Conservation (phyloP, 2,888 invertebrate species). For the Plagiodera versicolora region DNA sequence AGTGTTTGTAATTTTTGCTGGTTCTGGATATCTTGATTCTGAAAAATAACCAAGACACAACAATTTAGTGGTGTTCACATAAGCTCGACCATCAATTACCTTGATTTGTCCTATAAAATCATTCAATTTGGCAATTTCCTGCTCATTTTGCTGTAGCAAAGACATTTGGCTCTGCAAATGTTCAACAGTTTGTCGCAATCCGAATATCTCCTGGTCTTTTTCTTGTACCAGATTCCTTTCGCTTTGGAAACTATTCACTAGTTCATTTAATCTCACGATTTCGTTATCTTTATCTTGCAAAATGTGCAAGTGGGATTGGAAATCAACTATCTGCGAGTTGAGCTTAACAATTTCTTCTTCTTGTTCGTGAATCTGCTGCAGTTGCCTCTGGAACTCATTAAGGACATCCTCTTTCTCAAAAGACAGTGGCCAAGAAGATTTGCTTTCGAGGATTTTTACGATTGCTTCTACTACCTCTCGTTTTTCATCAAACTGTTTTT, state of each 20-base stretch:
- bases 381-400: constrained; percentile 37
- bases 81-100: too few species aligned
- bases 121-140: constrained; percentile 26
- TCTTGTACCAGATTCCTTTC: constrained; percentile 30
- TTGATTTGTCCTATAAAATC: constrained; percentile 22
- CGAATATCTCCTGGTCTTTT: constrained; percentile 32
- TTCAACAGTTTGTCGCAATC: constrained; percentile 20
- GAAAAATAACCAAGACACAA: too few species aligned
- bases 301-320: constrained; percentile 3
- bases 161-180: constrained; percentile 25
- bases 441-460: constrained; percentile 38
- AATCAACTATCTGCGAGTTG: constrained; percentile 13
- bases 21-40: background rate
- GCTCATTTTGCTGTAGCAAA: constrained; percentile 22
- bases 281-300: constrained; percentile 30
- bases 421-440: constrained; percentile 33
- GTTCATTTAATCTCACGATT: constrained; percentile 33
- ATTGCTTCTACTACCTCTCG: constrained; percentile 41
- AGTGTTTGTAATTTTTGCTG: constrained; percentile 21
- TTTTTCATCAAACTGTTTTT: constrained; percentile 42
- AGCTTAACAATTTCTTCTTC: constrained; percentile 21
- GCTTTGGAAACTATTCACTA: constrained; percentile 33
- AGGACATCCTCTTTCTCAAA: constrained; percentile 38
- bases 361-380: constrained; percentile 24
- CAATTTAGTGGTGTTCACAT: too few species aligned